A percentile compares a stretch with the other conserved stretches of the same genome.
These are phyloP conservation scores for Garrulus glandarius DNA, from an alignment of 2,797 vertebrate genomes.

Conservation along the genomic window DNA sequence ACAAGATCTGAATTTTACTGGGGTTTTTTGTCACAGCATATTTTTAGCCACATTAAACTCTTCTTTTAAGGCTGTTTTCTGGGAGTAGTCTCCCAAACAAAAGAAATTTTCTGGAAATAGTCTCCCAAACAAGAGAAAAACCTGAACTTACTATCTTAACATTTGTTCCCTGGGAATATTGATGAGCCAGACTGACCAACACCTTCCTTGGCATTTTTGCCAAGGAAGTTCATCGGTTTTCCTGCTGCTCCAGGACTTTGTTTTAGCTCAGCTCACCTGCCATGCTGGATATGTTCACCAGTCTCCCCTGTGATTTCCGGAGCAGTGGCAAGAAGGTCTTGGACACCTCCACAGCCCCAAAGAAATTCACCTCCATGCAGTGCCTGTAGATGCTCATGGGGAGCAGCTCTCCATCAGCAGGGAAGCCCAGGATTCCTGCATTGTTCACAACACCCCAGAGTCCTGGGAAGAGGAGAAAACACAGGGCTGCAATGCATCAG, in stretches of 20 bases:
- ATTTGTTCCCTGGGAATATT: background rate
- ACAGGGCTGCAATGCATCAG: background rate
- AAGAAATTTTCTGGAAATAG: background rate
- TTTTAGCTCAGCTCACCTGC: slow-evolving; percentile 74
- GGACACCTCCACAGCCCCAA: slow-evolving; percentile 79
- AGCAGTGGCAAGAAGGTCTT: slow-evolving; percentile 85
- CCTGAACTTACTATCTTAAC: background rate
- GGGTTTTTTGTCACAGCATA: background rate
- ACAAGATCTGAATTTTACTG: background rate
- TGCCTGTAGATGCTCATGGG: slow-evolving; percentile 73
- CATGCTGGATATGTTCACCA: slow-evolving; percentile 85
- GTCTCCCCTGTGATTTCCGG: slow-evolving; percentile 80
- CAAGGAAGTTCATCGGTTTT: background rate
- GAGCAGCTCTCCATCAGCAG: slow-evolving; percentile 78
- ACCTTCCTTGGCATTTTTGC: background rate
- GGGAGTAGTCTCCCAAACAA: background rate
- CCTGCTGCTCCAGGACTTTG: background rate
- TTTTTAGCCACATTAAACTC: background rate
- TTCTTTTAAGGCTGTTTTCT: background rate
- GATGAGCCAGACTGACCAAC: background rate
- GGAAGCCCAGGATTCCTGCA: slow-evolving; percentile 78
- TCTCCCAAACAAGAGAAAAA: background rate
- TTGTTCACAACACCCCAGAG: slow-evolving; percentile 91
- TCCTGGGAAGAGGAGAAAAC: slow-evolving; percentile 70
- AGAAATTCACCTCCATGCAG: slow-evolving; percentile 86